Evolutionary conservation across 2,113 vertebrate species (phyloP), one percentile per base, ranked within the genome.

Genomic region (Campylomormyrus numenius): DNA sequence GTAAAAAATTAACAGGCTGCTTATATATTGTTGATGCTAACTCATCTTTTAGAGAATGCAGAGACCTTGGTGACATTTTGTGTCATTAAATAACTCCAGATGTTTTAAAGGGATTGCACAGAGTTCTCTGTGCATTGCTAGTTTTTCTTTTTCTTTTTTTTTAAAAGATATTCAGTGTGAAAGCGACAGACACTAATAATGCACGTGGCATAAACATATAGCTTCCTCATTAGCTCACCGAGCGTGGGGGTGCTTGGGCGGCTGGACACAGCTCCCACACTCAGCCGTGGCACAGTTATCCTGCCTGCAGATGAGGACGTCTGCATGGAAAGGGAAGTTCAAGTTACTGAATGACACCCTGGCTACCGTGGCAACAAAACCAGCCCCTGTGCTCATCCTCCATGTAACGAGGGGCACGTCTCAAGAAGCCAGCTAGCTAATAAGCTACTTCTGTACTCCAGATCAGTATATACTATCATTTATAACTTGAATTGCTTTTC

Each of bases 221-320:
- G 74, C 35, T 85, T n/a, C 39, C 39, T 46, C 21, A 11, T 24
- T 10, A 85, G 9, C 83, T 85, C 83, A 97, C 96, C 96, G 0
- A 96, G 92, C 0, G 96, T 97, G 0, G 96, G 96, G 0, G 96
- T 97, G 89, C 93, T 93, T 0, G 96, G 96, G 0, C 96, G 92
- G 90, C 96, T 96, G 91, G 95, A 94, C 8, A 96, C 93, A 0
- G 96, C 92, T n/a, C 96, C 95, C 1, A 97, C 95, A 5, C 96
- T 97, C 86, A 97, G 93, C 10, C 96, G 95, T 7, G 96, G 96
- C 2, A 96, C 96, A 0, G 96, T 94, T 89, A 97, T 97, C 93
- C 96, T 95, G 66, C 96, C 91, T 0, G 93, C 92, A 0, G 96
- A 95, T 0, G 96, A 93, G 1, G 95, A 56, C 83, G 95, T 92